A percentile compares a stretch with the other conserved stretches of the same genome.
These are phyloP conservation scores for Ornithoptera alexandrae DNA, from an alignment of 2,888 invertebrate genomes.

Conservation along the genomic window DNA sequence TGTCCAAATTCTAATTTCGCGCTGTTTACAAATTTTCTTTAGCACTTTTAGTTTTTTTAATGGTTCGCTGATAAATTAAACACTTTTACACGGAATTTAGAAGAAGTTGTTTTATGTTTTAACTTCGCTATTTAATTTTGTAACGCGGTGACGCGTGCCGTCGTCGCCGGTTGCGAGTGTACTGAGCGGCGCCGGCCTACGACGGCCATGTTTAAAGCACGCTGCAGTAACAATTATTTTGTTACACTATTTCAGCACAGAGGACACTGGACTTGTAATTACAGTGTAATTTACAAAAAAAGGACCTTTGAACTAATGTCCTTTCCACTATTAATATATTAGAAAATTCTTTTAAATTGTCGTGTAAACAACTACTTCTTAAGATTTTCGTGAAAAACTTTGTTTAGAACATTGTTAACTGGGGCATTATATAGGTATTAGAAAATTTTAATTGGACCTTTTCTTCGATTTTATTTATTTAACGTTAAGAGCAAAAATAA, in stretches of 20 bases:
- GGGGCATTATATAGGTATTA: too few relatives aligned
- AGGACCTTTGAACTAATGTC: background rate
- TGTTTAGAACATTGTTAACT: too few relatives aligned
- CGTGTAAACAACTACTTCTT: too few relatives aligned
- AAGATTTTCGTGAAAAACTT: too few relatives aligned
- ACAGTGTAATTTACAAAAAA: background rate
- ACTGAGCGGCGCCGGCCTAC: slow-evolving; percentile 59
- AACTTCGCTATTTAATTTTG: slow-evolving; percentile 34
- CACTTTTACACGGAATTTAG: slow-evolving; percentile 31
- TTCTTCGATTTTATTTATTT: too few relatives aligned
- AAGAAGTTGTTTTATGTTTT: slow-evolving; percentile 35
- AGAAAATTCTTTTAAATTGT: background rate
- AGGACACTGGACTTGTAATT: slow-evolving; percentile 34
- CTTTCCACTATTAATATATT: background rate
- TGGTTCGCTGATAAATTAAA: slow-evolving; percentile 28
- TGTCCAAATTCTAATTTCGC: slow-evolving; percentile 54
- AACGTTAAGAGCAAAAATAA: too few relatives aligned
- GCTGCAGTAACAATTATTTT: slow-evolving; percentile 53
- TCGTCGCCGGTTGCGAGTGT: slow-evolving; percentile 60
- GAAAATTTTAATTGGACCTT: too few relatives aligned
- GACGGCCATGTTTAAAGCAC: slow-evolving; percentile 72
- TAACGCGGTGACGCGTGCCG: slow-evolving; percentile 56
- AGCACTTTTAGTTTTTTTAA: slow-evolving; percentile 39
- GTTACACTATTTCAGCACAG: slow-evolving; percentile 55
- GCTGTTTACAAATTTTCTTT: slow-evolving; percentile 41